phyloP scores from a whole-genome alignment of 2,797 vertebrate species.

The Danio aesculapii region DNA sequence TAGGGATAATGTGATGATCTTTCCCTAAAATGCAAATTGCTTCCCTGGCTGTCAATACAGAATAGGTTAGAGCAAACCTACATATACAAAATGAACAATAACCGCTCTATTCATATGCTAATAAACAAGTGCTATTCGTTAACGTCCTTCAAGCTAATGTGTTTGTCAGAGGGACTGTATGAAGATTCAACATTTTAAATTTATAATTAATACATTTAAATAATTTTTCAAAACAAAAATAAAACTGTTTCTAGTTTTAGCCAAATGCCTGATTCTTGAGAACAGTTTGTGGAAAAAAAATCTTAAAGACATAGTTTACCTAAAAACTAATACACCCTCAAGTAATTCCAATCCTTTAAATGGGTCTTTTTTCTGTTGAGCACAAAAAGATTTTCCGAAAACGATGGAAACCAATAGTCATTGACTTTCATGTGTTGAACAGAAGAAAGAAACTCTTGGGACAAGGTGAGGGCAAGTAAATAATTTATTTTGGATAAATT shows the following conservation, averaged over 20 bases:
- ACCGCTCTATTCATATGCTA: neutral
- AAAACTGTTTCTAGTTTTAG: neutral
- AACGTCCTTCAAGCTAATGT: neutral
- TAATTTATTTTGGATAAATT: no score
- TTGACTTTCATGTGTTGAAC: no score
- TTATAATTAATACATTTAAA: neutral
- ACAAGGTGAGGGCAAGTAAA: no score
- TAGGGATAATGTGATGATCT: neutral
- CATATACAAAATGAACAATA: neutral
- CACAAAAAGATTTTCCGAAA: no score
- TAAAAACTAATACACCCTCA: no score
- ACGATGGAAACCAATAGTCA: no score
- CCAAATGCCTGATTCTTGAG: neutral
- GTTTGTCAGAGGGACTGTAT: neutral
- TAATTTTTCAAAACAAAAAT: neutral
- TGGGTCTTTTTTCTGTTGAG: no score
- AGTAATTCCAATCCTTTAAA: no score
- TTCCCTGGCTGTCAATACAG: neutral
- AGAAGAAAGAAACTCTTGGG: no score
- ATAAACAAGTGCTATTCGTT: neutral
- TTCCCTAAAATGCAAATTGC: neutral
- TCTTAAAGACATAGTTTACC: neutral
- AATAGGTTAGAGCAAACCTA: neutral
- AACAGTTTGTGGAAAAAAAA: neutral
- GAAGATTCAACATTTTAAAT: conserved; percentile 4